phyloP scores from a whole-genome alignment of 2,888 invertebrate genomes.

The Cheilosia grossa region DNA sequence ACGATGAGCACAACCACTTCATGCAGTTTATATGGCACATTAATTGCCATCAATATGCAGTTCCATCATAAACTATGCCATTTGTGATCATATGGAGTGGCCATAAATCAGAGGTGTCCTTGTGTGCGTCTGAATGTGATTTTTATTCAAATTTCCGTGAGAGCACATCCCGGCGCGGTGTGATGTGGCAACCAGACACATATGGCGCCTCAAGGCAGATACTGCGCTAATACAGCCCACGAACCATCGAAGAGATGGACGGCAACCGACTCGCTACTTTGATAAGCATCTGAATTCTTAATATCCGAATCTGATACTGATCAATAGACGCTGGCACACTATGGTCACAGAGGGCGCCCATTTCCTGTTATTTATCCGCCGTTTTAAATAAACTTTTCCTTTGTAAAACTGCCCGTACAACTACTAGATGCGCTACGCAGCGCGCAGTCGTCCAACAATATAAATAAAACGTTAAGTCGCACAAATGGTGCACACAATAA shows the following conservation, averaged over 20 bases:
- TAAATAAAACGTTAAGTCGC: conserved; percentile 68
- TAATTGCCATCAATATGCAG: conserved; percentile 74
- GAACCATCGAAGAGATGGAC: conserved; percentile 38
- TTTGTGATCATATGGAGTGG: conserved; percentile 73
- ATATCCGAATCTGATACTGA: conserved; percentile 63
- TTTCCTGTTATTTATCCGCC: conserved; percentile 68
- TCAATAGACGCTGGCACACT: conserved; percentile 46
- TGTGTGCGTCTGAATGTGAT: conserved; percentile 59
- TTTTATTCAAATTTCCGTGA: conserved; percentile 62
- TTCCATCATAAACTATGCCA: conserved; percentile 63
- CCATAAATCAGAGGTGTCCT: conserved; percentile 70
- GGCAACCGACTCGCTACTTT: conserved; percentile 53
- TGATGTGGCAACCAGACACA: conserved; percentile 36
- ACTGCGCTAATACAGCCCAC: conserved; percentile 19
- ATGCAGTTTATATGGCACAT: conserved; percentile 40
- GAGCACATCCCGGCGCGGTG: conserved; percentile 17
- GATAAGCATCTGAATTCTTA: conserved; percentile 56
- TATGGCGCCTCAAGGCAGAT: conserved; percentile 57
- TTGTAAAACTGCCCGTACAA: neutral
- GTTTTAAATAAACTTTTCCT: conserved; percentile 46
- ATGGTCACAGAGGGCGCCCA: conserved; percentile 61
- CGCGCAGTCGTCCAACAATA: conserved; percentile 50
- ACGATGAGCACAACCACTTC: conserved; percentile 55
- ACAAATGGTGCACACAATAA: conserved; percentile 64
- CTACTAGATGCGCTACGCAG: conserved; percentile 27